These are phyloP conservation scores for Diadumene lineata DNA, from an alignment of 92 coral and sea anemone species.

Conservation along the genomic window DNA sequence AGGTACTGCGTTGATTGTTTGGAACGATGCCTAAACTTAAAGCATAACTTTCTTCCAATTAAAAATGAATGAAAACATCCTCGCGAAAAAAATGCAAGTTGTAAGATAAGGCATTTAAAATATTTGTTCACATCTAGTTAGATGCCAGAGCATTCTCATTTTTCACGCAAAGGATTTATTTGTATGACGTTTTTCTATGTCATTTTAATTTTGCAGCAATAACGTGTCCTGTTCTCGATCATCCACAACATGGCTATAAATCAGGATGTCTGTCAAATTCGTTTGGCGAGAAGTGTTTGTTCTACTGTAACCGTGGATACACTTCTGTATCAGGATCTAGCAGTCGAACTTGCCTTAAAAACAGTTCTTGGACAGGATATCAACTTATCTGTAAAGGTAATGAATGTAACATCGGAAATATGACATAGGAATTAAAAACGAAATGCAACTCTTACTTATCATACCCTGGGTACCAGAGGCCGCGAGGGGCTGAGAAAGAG, in stretches of 20 bases:
- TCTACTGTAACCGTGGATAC: constrained; percentile 50
- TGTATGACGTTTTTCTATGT: background rate
- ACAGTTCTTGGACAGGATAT: constrained; percentile 58
- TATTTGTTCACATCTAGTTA: background rate
- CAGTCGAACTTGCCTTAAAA: constrained; percentile 46
- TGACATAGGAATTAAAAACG: too few species aligned
- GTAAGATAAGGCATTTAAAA: too few species aligned
- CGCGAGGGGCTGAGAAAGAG: too few species aligned
- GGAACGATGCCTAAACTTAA: too few species aligned
- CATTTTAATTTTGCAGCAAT: background rate
- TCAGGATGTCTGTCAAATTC: constrained; percentile 21
- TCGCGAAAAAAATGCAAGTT: too few species aligned
- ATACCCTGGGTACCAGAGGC: too few species aligned
- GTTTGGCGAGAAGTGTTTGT: constrained; percentile 57
- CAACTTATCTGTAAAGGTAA: constrained; percentile 46
- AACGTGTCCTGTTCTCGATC: constrained; percentile 20
- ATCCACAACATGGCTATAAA: constrained; percentile 33
- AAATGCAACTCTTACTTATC: too few species aligned
- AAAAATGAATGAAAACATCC: too few species aligned
- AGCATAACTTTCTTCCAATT: too few species aligned
- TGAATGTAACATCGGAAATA: too few species aligned
- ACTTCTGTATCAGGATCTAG: constrained; percentile 43
- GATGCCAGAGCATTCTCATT: background rate
- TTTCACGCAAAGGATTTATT: background rate
- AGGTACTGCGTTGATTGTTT: too few species aligned